Evolutionary conservation across 2,113 vertebrate species (phyloP), one percentile per base, ranked within the genome.

Genomic region (Nipponia nippon): DNA sequence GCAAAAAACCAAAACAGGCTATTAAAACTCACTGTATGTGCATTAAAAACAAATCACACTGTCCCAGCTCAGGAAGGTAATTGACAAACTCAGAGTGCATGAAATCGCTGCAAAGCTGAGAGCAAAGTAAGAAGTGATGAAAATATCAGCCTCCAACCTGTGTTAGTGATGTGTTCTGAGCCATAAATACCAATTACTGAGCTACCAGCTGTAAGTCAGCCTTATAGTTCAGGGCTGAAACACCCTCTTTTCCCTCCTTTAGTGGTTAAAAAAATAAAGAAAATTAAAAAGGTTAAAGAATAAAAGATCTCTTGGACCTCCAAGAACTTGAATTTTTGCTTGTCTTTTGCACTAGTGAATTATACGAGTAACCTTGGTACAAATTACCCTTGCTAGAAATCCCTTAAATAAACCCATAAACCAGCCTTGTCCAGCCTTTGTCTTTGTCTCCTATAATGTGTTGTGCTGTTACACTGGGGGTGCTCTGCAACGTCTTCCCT

Each of bases 41-140:
- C 62, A 49, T 92, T 87, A 92, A 62, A 95, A 90, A 23, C 83
- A 79, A 92, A 96, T 87, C 61, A 34, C 52, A 47, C 65, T 1
- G 0, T 79, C 90, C 77, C 87, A 91, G 65, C 52, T 83, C 5
- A 0, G 76, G 59, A 79, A 76, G 77, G 90, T 95, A 97, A 97
- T 72, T 93, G 94, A 49, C 92, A 94, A 92, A 95, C 46, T 25
- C 91, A 86, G 87, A 85, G 44, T 87, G 80, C 94, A 93, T 92
- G 93, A 96, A 96, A 95, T 89, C 44, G 1, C 67, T 90, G 82
- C 81, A 69, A 86, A 94, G 73, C 73, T 80, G 89, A 78, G 72
- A 76, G 94, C 30, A 46, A 78, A 75, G 53, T 23, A 66, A n/a
- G 78, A 82, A 91, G 55, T n/a, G 77, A 90, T 71, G 92, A 70